phyloP scores from a whole-genome alignment of 2,797 vertebrate species.

The Macroramphosus scolopax region DNA sequence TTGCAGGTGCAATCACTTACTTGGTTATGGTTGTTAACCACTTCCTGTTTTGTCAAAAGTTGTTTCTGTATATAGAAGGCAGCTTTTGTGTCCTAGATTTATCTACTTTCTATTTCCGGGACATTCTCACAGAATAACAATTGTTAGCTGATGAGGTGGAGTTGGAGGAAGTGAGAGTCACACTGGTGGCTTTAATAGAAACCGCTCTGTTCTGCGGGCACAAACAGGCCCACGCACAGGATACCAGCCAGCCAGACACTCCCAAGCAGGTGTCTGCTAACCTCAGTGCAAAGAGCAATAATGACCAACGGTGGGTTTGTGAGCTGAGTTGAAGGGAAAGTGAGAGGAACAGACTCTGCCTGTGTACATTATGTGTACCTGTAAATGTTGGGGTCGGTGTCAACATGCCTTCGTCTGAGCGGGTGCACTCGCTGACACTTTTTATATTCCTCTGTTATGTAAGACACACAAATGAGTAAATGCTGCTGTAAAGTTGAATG shows the following conservation, averaged over 20 bases:
- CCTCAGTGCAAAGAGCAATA: conserved; percentile 11
- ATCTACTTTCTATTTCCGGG: conserved; percentile 16
- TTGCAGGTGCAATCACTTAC: not conserved
- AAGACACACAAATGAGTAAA: too few species aligned
- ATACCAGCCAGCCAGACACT: conserved; percentile 34
- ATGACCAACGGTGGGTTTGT: not conserved
- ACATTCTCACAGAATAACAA: conserved; percentile 6
- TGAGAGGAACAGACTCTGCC: not conserved
- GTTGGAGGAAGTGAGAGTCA: conserved; percentile 44
- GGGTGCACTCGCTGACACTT: conserved; percentile 13
- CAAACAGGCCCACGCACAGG: conserved; percentile 38
- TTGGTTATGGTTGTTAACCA: conserved; percentile 2
- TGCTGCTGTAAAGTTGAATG: too few species aligned
- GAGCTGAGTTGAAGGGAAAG: conserved; percentile 2
- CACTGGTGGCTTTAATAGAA: conserved; percentile 29
- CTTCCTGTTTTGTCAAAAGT: conserved; percentile 21
- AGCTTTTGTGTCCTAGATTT: too few species aligned
- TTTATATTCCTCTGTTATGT: too few species aligned
- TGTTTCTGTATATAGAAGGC: too few species aligned
- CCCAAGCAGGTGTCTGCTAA: conserved; percentile 45
- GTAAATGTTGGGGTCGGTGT: conserved; percentile 8
- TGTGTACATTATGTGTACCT: conserved; percentile 3
- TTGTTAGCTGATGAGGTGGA: conserved; percentile 18
- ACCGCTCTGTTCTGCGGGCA: conserved; percentile 18
- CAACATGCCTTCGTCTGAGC: conserved; percentile 27